Evolutionary conservation across 92 coral and sea anemone species (phyloP).

Genomic region (Phenganax stokvisi): DNA sequence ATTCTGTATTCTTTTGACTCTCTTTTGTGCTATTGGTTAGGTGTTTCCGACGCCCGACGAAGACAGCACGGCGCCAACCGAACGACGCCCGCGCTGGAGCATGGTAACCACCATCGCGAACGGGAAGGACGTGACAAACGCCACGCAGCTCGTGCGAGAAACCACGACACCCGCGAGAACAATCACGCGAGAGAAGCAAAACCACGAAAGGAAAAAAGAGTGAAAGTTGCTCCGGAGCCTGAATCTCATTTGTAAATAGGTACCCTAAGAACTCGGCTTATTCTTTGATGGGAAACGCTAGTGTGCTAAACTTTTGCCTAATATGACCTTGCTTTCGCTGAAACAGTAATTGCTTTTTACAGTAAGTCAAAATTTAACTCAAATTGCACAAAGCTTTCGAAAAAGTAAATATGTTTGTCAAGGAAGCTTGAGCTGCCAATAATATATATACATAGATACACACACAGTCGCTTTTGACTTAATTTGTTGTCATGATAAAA

Average conservation of each 20-base stretch:
- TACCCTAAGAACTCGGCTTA: neutral
- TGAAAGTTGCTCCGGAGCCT: slow-evolving; percentile 1
- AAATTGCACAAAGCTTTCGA: neutral
- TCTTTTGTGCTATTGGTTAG: slow-evolving; percentile 18
- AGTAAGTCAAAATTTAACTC: neutral
- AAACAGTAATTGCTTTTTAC: neutral
- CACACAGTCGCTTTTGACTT: neutral
- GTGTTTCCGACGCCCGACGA: slow-evolving; percentile 40
- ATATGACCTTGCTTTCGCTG: neutral
- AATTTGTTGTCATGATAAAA: no score
- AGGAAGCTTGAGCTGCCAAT: neutral
- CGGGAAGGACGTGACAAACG: slow-evolving; percentile 58
- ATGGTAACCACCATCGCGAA: slow-evolving; percentile 39
- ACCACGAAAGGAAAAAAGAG: slow-evolving; percentile 14
- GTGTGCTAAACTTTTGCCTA: neutral
- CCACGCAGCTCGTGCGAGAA: slow-evolving; percentile 18
- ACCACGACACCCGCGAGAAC: slow-evolving; percentile 10
- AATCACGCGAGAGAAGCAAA: slow-evolving; percentile 12
- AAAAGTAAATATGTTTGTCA: neutral
- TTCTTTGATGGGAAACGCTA: neutral
- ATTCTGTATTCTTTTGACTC: no score
- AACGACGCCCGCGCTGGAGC: slow-evolving; percentile 23
- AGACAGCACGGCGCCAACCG: slow-evolving; percentile 21
- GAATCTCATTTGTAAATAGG: slow-evolving; percentile 13
- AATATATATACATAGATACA: neutral